These are phyloP conservation scores for Sebastes wilsoni DNA, from an alignment of 2,797 vertebrate genomes.

Conservation along the genomic window DNA sequence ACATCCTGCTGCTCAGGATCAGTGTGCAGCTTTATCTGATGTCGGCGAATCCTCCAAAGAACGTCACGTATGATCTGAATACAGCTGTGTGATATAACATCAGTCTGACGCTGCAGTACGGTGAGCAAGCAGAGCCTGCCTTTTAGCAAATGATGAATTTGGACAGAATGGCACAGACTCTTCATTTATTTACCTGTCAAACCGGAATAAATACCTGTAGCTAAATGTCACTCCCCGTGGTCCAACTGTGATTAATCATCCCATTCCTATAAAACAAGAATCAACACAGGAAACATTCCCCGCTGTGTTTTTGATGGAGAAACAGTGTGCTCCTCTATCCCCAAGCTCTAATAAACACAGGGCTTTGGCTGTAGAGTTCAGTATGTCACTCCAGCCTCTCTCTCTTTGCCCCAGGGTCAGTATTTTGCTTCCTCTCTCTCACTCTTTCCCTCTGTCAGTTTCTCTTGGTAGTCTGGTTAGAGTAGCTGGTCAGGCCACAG, in stretches of 20 bases:
- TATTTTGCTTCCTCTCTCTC: not conserved
- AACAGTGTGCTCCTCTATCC: constrained; percentile 28
- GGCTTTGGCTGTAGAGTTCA: constrained; percentile 31
- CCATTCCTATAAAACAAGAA: constrained; percentile 37
- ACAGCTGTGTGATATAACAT: constrained; percentile 2
- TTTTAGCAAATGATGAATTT: not conserved
- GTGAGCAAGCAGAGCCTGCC: not conserved
- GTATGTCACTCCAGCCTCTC: constrained; percentile 8
- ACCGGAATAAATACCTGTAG: constrained; percentile 27
- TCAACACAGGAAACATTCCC: constrained; percentile 48
- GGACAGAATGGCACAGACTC: not conserved
- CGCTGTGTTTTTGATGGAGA: constrained; percentile 46
- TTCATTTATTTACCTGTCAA: not conserved
- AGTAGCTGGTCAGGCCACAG: constrained; percentile 4
- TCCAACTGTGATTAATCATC: constrained; percentile 47
- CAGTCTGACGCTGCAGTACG: not conserved
- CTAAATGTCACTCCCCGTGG: constrained; percentile 33
- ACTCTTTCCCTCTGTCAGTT: not conserved
- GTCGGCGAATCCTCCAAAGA: constrained; percentile 41
- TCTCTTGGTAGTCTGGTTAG: not conserved
- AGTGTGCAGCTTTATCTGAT: constrained; percentile 41
- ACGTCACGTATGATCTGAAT: constrained; percentile 40
- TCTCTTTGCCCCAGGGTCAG: constrained; percentile 10
- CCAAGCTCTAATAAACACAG: constrained; percentile 40
- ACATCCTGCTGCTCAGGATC: constrained; percentile 26